Evolutionary conservation across 2,113 vertebrate species (phyloP), one percentile per base, ranked within the genome.

Genomic region (Hydrochoerus hydrochaeris): DNA sequence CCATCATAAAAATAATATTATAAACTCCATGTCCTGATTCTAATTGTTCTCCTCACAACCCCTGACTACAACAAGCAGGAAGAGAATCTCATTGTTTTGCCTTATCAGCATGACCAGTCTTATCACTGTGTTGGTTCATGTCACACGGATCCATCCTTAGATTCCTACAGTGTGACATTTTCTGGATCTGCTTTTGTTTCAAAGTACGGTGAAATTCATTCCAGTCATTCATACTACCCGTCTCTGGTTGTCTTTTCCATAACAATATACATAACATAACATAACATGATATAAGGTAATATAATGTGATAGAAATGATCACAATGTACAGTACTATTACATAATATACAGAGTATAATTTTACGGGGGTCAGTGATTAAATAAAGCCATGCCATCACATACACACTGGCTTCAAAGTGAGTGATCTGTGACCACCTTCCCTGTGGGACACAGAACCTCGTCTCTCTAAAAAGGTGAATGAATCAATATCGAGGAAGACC

Each of bases 61-160:
- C n/a, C n/a, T n/a, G n/a, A n/a, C n/a, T n/a, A n/a, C n/a, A n/a
- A n/a, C n/a, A n/a, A n/a, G n/a, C n/a, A 41, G 41, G 7, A 32
- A 52, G 35, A 44, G 28, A 69, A 11, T n/a, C 52, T 52, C n/a
- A 20, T 4, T 52, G 41, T 5, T 54, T 49, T 14, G 30, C 19
- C 38, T 57, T 75, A 22, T 24, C 0, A 3, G 19, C 2, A n/a
- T 3, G 52, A 60, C 7, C 2, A 5, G 3, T 58, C 7, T 52
- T 38, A 71, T 19, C 14, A 9, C 0, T 3, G 3, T 5, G 5
- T 8, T 83, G 41, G 49, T 5, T 24, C 28, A 52, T 1, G 41
- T 58, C 58, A 49, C 3, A 0, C 0, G 9, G 19, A 16, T 16
- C 1, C 11, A 44, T 3, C 9, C 32, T 84, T 10, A 35, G 7